Evolutionary conservation across 2,113 vertebrate genomes (phyloP), one percentile per base, ranked within the genome.

Genomic region (Sterna hirundo): DNA sequence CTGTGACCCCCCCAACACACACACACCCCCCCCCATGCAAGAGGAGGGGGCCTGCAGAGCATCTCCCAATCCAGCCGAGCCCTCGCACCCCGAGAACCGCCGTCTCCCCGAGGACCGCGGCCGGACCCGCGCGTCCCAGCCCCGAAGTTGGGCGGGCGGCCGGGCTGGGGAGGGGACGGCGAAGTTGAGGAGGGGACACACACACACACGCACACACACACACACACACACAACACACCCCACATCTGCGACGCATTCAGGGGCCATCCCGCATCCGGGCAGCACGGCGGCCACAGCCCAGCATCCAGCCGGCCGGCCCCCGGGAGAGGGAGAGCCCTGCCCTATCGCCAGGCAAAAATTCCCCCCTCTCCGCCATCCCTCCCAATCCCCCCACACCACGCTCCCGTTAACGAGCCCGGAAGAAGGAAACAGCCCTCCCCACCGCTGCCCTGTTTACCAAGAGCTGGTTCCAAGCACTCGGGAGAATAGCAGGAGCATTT

Each of bases 401-500:
- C 42, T 84, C 88, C 71, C 87, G 46, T 91, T 84, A 76, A 64
- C 70, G 61, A 86, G 94, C 83, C 88, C 94, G 93, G 94, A 96
- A 93, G 95, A 92, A 96, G 96, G 96, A 96, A 96, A 90, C 92
- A 90, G 94, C 94, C 96, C 95, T 96, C 90, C 93, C 86, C 97
- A 96, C 25, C 62, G 77, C 93, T 94, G 95, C 94, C 95, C 97
- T 97, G 97, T 97, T 97, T 96, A 96, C 96, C 94, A 95, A 96
- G 96, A 95, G 91, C 93, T 93, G 95, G 95, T 94, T 96, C 95
- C 95, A 92, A 95, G 96, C 95, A 77, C 96, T 95, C 90, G 79
- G 94, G 96, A 97, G 96, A 97, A 94, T 91, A 96, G 96, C 96
- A 94, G 95, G 94, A 97, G 97, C 93, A 36, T 95, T 97, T 97